These are phyloP conservation scores for Sminthurinus signatus DNA, from an alignment of 1,140 invertebrate genomes.

Conservation along the genomic window DNA sequence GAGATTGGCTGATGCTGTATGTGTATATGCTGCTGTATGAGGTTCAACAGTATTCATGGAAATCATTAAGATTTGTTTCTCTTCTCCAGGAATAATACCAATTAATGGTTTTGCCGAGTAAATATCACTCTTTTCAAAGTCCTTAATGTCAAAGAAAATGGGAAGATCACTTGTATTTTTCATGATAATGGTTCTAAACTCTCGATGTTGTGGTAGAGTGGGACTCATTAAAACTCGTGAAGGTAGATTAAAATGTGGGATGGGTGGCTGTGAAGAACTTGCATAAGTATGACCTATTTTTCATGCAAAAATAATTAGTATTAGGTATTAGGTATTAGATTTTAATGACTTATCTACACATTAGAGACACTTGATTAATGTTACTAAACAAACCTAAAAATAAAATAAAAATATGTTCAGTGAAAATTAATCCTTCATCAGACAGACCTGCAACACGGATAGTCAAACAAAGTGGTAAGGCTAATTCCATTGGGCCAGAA, in stretches of 20 bases:
- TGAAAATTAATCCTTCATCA: neutral
- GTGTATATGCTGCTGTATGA: neutral
- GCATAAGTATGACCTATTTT: conserved; percentile 16
- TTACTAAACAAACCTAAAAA: neutral
- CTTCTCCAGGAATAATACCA: conserved; percentile 17
- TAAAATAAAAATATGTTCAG: no score
- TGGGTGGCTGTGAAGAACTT: neutral
- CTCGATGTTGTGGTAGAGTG: conserved; percentile 5
- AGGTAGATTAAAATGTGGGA: conserved; percentile 9
- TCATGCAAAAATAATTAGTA: no score
- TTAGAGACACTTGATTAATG: no score
- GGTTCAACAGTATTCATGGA: neutral
- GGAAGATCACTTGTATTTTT: conserved; percentile 22
- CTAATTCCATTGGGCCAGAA: neutral
- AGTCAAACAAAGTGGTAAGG: conserved; percentile 12
- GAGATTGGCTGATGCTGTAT: neutral
- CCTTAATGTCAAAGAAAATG: neutral
- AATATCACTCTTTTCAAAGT: neutral
- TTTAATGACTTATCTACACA: no score
- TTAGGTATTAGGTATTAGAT: no score
- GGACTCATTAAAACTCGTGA: conserved; percentile 12
- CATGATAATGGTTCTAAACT: conserved; percentile 12
- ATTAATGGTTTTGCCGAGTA: conserved; percentile 1
- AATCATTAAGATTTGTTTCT: conserved; percentile 13
- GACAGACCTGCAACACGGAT: conserved; percentile 18